Percentiles rank a stretch among this genome's conserved stretches.
These are phyloP conservation scores for Pyrgus malvae DNA, from an alignment of 2,888 invertebrate species.

Conservation along the genomic window DNA sequence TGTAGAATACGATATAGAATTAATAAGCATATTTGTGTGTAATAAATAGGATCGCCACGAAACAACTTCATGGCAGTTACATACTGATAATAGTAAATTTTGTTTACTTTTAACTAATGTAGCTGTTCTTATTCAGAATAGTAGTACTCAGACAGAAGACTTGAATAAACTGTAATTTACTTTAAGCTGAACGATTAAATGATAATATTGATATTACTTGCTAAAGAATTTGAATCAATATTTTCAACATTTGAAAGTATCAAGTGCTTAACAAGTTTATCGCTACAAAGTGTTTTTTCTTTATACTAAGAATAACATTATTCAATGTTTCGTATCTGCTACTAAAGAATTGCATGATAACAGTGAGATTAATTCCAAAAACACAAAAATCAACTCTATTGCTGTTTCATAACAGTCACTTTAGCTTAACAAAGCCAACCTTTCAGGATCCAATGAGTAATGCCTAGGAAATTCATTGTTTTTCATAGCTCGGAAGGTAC, in stretches of 20 bases:
- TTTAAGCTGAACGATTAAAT: slow-evolving; percentile 1
- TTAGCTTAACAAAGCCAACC: neutral
- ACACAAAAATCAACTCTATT: neutral
- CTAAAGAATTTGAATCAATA: neutral
- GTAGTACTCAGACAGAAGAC: too few species aligned
- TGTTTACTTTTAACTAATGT: too few species aligned
- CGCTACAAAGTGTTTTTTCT: slow-evolving; percentile 32
- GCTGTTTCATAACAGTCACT: neutral
- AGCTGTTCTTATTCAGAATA: too few species aligned
- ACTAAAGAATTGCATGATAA: slow-evolving; percentile 7
- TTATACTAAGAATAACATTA: slow-evolving; percentile 29
- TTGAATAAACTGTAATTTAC: too few species aligned
- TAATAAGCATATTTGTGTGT: too few species aligned
- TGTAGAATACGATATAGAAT: too few species aligned
- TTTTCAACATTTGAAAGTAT: neutral
- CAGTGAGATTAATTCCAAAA: neutral
- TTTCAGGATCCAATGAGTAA: slow-evolving; percentile 32
- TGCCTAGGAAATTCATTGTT: slow-evolving; percentile 16
- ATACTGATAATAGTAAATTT: too few species aligned
- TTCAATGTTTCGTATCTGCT: slow-evolving; percentile 17
- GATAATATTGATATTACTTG: neutral
- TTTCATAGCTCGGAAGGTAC: slow-evolving; percentile 22
- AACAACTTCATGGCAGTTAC: too few species aligned
- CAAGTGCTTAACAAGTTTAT: slow-evolving; percentile 22
- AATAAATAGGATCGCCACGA: too few species aligned